Conservation (phyloP, 2,888 invertebrate genomes). For the Acrobasis consociella region DNA sequence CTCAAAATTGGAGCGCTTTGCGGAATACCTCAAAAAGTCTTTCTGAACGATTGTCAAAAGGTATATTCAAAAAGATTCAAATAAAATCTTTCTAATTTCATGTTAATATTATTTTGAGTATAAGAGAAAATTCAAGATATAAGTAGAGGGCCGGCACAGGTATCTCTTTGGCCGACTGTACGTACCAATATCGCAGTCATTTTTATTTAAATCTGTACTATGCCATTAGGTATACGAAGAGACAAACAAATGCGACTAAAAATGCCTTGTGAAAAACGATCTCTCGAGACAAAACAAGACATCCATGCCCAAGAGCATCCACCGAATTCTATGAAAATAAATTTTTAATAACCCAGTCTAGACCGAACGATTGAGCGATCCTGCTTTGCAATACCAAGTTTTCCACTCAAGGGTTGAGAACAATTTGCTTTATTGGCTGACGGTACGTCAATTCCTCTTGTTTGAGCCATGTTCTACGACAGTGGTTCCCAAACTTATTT, state of each 20-base stretch:
- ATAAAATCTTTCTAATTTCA: too few relatives aligned
- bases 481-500: background rate
- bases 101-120: too few relatives aligned
- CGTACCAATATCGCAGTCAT: too few relatives aligned
- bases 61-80: too few relatives aligned
- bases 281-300: conserved; percentile 16
- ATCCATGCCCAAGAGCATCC: conserved; percentile 30
- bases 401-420: conserved; percentile 62
- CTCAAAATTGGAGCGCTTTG: too few relatives aligned
- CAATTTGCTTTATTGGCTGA: conserved; percentile 64
- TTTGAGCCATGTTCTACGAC: conserved; percentile 65
- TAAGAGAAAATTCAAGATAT: too few relatives aligned
- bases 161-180: too few relatives aligned
- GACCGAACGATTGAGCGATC: conserved; percentile 66
- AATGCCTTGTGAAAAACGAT: background rate
- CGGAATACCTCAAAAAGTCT: too few relatives aligned
- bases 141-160: too few relatives aligned
- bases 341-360: conserved; percentile 78
- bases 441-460: conserved; percentile 59
- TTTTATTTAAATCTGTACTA: too few relatives aligned
- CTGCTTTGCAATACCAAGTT: conserved; percentile 66
- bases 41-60: too few relatives aligned
- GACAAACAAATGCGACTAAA: background rate
- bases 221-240: background rate
- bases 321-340: conserved; percentile 62